Evolutionary conservation across 2,888 invertebrate species (phyloP), one percentile per base, ranked within the genome.

Genomic region (Caenorhabditis sulstoni): DNA sequence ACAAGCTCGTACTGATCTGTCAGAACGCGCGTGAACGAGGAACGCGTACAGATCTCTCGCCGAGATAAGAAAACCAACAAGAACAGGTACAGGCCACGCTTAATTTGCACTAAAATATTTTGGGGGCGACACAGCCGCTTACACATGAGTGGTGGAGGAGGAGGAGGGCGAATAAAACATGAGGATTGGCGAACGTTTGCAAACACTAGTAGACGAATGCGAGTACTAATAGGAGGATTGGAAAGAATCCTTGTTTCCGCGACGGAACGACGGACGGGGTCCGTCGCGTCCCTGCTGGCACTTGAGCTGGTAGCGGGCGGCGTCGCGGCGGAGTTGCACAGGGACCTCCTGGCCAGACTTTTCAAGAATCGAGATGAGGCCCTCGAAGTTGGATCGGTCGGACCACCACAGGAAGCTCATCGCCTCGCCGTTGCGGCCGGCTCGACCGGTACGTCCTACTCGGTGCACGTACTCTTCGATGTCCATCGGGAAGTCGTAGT

Each of bases 391-490:
- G 12, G 92, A 93, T 95, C 96, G 96, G 91, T 97, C 96, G 29
- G 91, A 92, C 47, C 91, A 84, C 0, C 96, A 94, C 81, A 97
- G 92, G 86, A 95, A 94, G 66, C 95, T 95, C 41, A 96, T 93
- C 0, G 96, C 94, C 64, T 93, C 93, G 0, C 97, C 97, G 0
- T 93, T 93, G 76, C 93, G 93, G 3, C 97, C 97, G 16, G 97
- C 97, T 73, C 97, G 93, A 0, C 97, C 97, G 0, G 97, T 97
- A 77, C 97, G 93, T 0, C 97, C 97, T n/a, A 97, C 95, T 78
- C 97, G 93, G 90, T 97, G 97, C 0, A 96, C 96, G 91, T 97
- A 97, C 89, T 97, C 97, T 90, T 97, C 97, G 87, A 97, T 95
- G 87, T 96, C 95, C 16, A 94, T 93, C 0, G 97, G 97, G 89